Evolutionary conservation across 2,113 vertebrate species (phyloP), one percentile per base, ranked within the genome.

Genomic region (Corythornis madagascariensis): DNA sequence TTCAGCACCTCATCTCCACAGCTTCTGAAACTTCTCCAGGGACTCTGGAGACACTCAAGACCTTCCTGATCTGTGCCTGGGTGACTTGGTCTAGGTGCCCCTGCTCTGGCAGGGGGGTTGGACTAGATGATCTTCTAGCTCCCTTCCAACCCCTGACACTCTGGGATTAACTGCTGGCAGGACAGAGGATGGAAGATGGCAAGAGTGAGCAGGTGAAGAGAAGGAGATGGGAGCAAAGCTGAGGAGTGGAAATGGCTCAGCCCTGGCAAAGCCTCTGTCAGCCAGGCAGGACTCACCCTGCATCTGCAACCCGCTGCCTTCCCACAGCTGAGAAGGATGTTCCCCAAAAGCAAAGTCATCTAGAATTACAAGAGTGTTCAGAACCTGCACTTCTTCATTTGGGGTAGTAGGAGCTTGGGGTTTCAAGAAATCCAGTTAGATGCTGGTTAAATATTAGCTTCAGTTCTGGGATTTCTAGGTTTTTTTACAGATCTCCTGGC

Each of bases 281-380:
- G 29, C 59, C n/a, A 5, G 31, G 38, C 64, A 6, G 31, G 35
- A 57, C 38, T 61, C 31, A 3, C 14, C 53, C 8, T 2, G 16
- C 1, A 0, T 4, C 8, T 1, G 9, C 5, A 3, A 14, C 21
- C 28, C 8, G 10, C 11, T 15, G 1, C 0, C 29, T 55, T 35
- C 71, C 64, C 43, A 16, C 4, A 24, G 43, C 47, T 56, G 2
- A 8, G 48, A 43, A 38, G 25, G 57, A 2, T 16, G 3, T 48
- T 55, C 74, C 79, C 1, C 66, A 59, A 63, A 6, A 26, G 35
- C 16, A 22, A 25, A 40, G n/a, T n/a, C 25, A 6, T 6, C 13
- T 4, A 8, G 57, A 6, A 16, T 3, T 56, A 53, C 55, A 2
- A 60, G 59, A 16, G 18, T 35, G 13, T 38, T 35, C 25, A 61